Base-by-base conservation (phyloP, 2,797 vertebrate genomes). In the Chaetodon trifasciatus region DNA sequence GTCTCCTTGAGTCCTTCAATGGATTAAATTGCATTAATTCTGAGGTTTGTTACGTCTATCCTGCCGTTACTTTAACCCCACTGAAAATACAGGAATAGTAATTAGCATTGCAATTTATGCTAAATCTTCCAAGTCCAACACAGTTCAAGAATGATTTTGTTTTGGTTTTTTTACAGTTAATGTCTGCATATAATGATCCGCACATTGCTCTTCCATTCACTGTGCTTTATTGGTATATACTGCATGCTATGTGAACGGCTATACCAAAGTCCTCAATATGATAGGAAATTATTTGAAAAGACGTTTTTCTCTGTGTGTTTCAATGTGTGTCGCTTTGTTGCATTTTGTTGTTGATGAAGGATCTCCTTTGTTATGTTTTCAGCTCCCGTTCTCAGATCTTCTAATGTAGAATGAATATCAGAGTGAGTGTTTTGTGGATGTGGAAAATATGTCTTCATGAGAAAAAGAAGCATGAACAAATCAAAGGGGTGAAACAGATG, bases 21-120 rank as follows among this genome's bases (percentile, higher is more conserved):
- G 58, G 66, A 84, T 84, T 78, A 65, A 79, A 67, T 64, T 50
- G 28, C 52, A 67, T 84, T 72, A 39, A 53, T n/a, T 76, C n/a
- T 70, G 57, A 70, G 13, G 67, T 76, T 68, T 75, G 23, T 40
- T 63, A 63, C 28, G 69, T 73, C 12, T 61, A 65, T 28, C 23
- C 67, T 63, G 47, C 49, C 16, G 32, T 76, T 15, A 44, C 28
- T 62, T 78, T 63, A 11, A 37, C 23, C 28, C 15, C 15, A 23
- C 7, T 63, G 19, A 16, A 74, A 75, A 52, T 40, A 15, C 47
- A 49, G 15, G 17, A 70, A 52, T 47, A 64, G 42, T 15, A 52
- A 57, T 58, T 66, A 53, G 19, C 17, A 32, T 23, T 1, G 16
- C 21, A 66, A 35, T 56, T 57, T 61, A n/a, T 46, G 19, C 2